Percentiles rank a stretch among this genome's conserved stretches.
These are phyloP conservation scores for Lepus oiostolus DNA, from an alignment of 2,797 vertebrate genomes.

Conservation along the genomic window DNA sequence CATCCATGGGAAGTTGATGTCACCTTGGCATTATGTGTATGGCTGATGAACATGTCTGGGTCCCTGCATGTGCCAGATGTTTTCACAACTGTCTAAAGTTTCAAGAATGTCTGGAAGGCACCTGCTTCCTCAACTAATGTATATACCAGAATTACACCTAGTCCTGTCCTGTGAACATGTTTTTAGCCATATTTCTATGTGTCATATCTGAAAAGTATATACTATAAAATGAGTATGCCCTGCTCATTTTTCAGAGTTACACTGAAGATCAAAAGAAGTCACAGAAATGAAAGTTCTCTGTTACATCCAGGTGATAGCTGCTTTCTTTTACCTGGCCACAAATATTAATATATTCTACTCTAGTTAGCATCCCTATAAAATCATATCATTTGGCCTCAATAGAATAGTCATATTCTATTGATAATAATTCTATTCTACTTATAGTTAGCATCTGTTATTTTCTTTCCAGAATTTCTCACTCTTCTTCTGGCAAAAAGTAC, in stretches of 20 bases:
- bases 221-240: not conserved
- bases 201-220: constrained; percentile 20
- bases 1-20: not conserved
- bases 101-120: constrained; percentile 61
- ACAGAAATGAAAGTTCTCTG: not conserved
- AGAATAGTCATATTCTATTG: not conserved
- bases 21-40: constrained; percentile 7
- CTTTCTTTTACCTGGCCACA: constrained; percentile 53
- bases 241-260: constrained; percentile 18
- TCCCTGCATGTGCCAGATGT: not conserved
- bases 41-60: constrained; percentile 13
- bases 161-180: not conserved
- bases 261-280: constrained; percentile 16
- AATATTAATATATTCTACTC: not conserved
- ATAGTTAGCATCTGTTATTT: constrained; percentile 52
- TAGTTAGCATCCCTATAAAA: not conserved
- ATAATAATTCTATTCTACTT: constrained; percentile 21
- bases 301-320: not conserved
- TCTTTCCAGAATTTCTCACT: constrained; percentile 60
- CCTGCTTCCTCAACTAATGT: constrained; percentile 26
- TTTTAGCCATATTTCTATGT: constrained; percentile 37
- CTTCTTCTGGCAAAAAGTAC: constrained; percentile 57
- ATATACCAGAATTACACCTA: constrained; percentile 39
- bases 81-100: constrained; percentile 61
- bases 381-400: not conserved